These are phyloP conservation scores for Bombyx huttoni DNA, from an alignment of 2,888 invertebrate genomes.

Conservation along the genomic window DNA sequence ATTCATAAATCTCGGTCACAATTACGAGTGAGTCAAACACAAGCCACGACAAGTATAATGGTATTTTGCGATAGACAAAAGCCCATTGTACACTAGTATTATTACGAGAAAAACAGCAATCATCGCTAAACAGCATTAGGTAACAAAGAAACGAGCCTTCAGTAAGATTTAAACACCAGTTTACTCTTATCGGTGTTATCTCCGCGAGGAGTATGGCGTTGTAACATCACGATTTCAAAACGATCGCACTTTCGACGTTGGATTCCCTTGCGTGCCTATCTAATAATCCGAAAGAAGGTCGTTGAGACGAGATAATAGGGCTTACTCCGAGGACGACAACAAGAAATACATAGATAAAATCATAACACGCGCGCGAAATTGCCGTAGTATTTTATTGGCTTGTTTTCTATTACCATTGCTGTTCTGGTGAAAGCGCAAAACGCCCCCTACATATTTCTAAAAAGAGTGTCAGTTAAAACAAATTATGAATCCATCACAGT, in stretches of 20 bases:
- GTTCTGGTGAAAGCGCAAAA: not conserved
- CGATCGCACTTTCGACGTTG: slow-evolving; percentile 33
- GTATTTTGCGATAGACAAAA: slow-evolving; percentile 41
- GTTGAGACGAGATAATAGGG: slow-evolving; percentile 11
- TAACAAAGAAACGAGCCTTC: slow-evolving; percentile 46
- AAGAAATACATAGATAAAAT: not conserved
- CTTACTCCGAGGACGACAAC: not conserved
- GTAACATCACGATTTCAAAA: slow-evolving; percentile 42
- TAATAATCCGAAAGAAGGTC: slow-evolving; percentile 33
- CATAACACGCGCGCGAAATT: not conserved
- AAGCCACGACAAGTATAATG: slow-evolving; percentile 8
- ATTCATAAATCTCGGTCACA: slow-evolving; percentile 13
- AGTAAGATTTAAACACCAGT: slow-evolving; percentile 44
- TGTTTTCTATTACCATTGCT: not conserved
- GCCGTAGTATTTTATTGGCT: not conserved
- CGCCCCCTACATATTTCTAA: not conserved
- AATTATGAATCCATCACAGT: slow-evolving; percentile 15
- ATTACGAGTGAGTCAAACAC: slow-evolving; percentile 27
- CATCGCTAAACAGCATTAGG: slow-evolving; percentile 36
- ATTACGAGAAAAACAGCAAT: slow-evolving; percentile 27
- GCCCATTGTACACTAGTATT: slow-evolving; percentile 37
- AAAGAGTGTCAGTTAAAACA: not conserved
- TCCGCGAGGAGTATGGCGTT: slow-evolving; percentile 36
- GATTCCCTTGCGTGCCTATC: slow-evolving; percentile 30
- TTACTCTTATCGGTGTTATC: slow-evolving; percentile 41